A percentile compares a stretch with the other conserved stretches of the same genome.
These are phyloP conservation scores for Chironomus tepperi DNA, from an alignment of 1,140 invertebrate genomes.

Conservation along the genomic window DNA sequence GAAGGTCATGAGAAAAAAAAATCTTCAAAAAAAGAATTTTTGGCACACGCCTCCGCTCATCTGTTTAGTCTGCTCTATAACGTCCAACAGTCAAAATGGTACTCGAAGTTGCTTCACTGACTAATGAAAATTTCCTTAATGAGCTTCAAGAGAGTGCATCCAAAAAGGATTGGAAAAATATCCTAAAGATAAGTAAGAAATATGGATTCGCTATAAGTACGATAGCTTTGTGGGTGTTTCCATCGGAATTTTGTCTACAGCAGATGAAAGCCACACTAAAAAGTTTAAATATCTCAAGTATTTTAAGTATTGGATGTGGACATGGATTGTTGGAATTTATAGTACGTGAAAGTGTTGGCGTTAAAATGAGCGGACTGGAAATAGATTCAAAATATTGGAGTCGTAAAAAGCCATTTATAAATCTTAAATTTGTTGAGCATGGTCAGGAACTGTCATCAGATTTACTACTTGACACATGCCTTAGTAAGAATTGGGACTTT, in stretches of 20 bases:
- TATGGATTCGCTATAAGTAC: background rate
- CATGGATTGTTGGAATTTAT: slow-evolving; percentile 44
- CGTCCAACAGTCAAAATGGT: background rate
- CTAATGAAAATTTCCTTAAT: background rate
- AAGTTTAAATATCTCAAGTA: slow-evolving; percentile 32
- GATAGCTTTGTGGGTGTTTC: slow-evolving; percentile 40
- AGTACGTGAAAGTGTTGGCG: slow-evolving; percentile 32
- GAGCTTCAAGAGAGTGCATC: background rate
- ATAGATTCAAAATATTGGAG: slow-evolving; percentile 44
- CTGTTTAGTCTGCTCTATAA: background rate
- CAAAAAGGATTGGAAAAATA: background rate
- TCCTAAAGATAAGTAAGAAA: background rate
- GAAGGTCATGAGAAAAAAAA: background rate
- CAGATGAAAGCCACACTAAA: slow-evolving; percentile 35
- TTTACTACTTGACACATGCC: background rate
- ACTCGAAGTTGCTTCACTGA: background rate
- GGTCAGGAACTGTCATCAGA: background rate
- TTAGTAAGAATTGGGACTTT: slow-evolving; percentile 32
- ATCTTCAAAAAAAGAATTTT: background rate
- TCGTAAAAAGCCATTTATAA: slow-evolving; percentile 42
- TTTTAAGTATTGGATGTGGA: slow-evolving; percentile 43
- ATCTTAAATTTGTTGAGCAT: slow-evolving; percentile 36
- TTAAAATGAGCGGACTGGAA: slow-evolving; percentile 37
- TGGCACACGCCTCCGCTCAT: background rate
- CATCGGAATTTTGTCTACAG: slow-evolving; percentile 39